Evolutionary conservation across 2,797 vertebrate species (phyloP), one percentile per base, ranked within the genome.

Genomic region (Xerus rutilus): DNA sequence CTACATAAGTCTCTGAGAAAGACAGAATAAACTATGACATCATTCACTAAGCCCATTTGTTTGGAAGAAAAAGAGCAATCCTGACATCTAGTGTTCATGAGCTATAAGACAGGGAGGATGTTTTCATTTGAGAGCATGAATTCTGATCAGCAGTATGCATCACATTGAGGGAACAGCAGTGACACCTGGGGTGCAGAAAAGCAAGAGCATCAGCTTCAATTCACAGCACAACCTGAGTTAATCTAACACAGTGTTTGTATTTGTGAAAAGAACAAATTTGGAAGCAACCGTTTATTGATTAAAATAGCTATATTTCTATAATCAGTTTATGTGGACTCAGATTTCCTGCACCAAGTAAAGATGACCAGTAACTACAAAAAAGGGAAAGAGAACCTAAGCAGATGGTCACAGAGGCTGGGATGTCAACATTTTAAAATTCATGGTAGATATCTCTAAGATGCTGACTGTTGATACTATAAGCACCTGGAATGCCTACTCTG

Each of bases 61-160:
- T 93, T 64, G 88, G 59, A 77, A 95, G 93, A 92, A 93, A 15
- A 93, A 92, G 95, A 59, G 70, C 93, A 98, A 98, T 81, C 94
- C 95, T 98, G 98, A 95, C 98, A 98, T 96, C 98, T 98, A 89
- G 97, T 93, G 98, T 28, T 83, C 8, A 0, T 35, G 1, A 20
- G 8, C 8, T 35, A 8, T 35, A 96, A 92, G 35, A 70, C 94
- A 96, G 18, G 0, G 23, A 59, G 79, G 74, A 21, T 54, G 67
- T 32, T 35, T 23, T 18, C 28, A 43, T 64, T 88, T 47, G 8
- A 1, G 15, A 67, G n/a, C 5, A 0, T 10, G 59, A 43, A 8
- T 70, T n/a, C 76, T 73, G 5, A n/a, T 5, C 3, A 39, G 15
- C 20, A 32, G 8, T 23, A 47, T 3, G 21, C 8, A 62, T 32